These are phyloP conservation scores for Monopterus albus DNA, from an alignment of 2,113 vertebrate genomes.

Conservation along the genomic window DNA sequence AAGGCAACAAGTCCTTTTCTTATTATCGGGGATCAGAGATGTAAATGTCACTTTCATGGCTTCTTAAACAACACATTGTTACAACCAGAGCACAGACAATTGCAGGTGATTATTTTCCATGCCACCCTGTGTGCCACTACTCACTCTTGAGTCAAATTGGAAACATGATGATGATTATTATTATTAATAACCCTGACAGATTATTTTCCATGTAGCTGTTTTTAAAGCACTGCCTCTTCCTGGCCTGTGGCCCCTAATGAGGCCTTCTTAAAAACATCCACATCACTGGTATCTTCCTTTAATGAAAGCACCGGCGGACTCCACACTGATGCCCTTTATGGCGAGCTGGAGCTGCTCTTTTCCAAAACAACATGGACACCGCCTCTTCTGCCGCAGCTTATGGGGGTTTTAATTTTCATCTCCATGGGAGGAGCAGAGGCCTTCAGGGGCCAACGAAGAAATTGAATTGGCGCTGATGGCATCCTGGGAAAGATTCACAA, in stretches of 20 bases:
- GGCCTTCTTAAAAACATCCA: conserved; percentile 69
- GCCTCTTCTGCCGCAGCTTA: conserved; percentile 17
- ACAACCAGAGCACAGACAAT: too few relatives aligned
- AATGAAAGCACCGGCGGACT: conserved; percentile 45
- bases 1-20: too few relatives aligned
- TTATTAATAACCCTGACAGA: conserved; percentile 56
- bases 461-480: conserved; percentile 70
- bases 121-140: not conserved
- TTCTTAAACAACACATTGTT: not conserved
- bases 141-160: not conserved
- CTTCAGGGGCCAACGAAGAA: conserved; percentile 40
- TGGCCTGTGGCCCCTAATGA: conserved; percentile 50
- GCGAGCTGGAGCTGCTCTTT: conserved; percentile 41
- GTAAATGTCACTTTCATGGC: too few relatives aligned
- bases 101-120: not conserved
- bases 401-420: conserved; percentile 45
- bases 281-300: conserved; percentile 55
- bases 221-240: conserved; percentile 27
- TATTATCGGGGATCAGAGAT: too few relatives aligned
- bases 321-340: conserved; percentile 51
- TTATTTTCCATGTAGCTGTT: conserved; percentile 57
- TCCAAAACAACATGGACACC: conserved; percentile 68
- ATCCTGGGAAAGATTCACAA: conserved; percentile 55
- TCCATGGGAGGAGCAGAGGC: conserved; percentile 53
- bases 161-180: conserved; percentile 36